Percentiles rank a stretch among this genome's conserved stretches.
phyloP scores from a whole-genome alignment of 2,113 vertebrate species.

The Galeopterus variegatus region DNA sequence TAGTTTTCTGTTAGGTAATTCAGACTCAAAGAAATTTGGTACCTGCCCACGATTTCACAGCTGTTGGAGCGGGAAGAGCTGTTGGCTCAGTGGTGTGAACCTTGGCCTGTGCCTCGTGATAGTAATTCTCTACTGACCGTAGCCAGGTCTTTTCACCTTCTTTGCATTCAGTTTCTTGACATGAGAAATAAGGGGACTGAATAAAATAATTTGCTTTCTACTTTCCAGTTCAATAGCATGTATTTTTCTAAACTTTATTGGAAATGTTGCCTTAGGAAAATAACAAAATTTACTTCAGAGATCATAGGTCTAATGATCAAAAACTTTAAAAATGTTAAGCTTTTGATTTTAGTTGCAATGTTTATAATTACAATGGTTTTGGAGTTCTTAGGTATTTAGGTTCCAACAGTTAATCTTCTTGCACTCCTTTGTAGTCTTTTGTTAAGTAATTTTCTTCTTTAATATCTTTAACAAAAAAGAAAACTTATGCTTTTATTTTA shows the following conservation, averaged over 20 bases:
- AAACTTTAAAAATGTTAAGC: background rate
- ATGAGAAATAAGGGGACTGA: background rate
- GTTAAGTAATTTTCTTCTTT: background rate
- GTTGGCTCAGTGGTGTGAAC: background rate
- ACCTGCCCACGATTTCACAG: accelerated
- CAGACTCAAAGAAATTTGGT: background rate
- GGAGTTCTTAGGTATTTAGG: background rate
- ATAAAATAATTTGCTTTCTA: too few species aligned
- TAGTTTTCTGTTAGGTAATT: background rate
- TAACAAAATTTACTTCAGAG: background rate
- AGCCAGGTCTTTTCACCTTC: background rate
- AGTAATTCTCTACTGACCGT: accelerated
- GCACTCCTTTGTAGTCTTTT: background rate
- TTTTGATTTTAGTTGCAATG: background rate
- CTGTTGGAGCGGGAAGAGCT: background rate
- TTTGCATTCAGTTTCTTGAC: background rate
- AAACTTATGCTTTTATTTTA: background rate
- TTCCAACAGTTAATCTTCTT: background rate
- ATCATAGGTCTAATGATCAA: background rate
- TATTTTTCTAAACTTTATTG: background rate
- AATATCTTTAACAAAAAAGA: background rate
- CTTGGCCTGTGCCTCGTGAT: background rate
- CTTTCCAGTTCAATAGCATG: background rate
- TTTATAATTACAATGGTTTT: background rate
- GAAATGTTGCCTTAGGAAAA: constrained; percentile 7